phyloP scores from a whole-genome alignment of 2,888 invertebrate species.

The Frankliniella intonsa region DNA sequence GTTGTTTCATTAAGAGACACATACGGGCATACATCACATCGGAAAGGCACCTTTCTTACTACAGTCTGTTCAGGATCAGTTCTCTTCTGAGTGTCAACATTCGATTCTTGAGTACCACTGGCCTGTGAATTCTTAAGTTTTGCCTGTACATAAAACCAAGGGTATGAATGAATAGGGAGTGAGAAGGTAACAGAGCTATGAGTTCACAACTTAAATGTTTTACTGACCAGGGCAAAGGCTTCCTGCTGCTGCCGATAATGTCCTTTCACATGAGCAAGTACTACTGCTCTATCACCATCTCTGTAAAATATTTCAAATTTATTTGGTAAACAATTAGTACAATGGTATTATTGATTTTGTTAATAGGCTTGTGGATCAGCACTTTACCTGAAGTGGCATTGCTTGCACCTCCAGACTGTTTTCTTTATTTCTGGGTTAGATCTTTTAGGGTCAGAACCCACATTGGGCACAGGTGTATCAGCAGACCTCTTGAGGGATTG shows the following conservation, averaged over 20 bases:
- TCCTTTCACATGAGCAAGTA: constrained; percentile 61
- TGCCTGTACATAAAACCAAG: neutral
- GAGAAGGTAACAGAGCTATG: neutral
- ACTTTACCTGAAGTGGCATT: constrained; percentile 77
- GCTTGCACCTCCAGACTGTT: constrained; percentile 84
- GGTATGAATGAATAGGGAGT: neutral
- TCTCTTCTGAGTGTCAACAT: neutral
- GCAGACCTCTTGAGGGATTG: constrained; percentile 31
- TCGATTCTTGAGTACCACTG: neutral
- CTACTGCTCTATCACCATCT: constrained; percentile 59
- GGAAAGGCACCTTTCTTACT: constrained; percentile 29
- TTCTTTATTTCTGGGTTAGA: constrained; percentile 56
- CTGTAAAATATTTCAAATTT: constrained; percentile 45
- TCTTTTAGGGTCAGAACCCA: constrained; percentile 40
- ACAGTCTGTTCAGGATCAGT: neutral
- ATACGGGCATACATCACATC: constrained; percentile 38
- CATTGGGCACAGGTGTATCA: constrained; percentile 42
- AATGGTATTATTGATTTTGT: neutral
- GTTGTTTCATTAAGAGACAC: constrained; percentile 66
- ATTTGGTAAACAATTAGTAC: neutral
- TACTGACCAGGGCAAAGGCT: constrained; percentile 29
- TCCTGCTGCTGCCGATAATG: constrained; percentile 52
- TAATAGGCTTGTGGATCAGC: constrained; percentile 19
- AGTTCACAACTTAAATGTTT: neutral
- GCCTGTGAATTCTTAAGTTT: neutral